Conservation (phyloP, 2,797 vertebrate genomes). For the Helostoma temminkii region DNA sequence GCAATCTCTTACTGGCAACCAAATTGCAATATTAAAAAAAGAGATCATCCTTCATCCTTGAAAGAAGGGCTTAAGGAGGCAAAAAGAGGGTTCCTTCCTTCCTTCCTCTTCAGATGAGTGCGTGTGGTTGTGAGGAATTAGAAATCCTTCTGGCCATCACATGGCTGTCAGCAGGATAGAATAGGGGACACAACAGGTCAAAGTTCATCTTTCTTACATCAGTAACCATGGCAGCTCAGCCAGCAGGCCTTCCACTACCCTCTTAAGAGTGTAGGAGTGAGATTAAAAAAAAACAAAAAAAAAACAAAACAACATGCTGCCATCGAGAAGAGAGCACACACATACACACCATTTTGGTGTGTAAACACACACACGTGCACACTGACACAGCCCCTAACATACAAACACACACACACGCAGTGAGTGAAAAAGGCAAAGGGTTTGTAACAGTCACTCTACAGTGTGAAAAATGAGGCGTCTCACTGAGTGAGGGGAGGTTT, state of each 20-base stretch:
- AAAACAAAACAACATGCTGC: constrained; percentile 79
- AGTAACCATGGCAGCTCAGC: constrained; percentile 82
- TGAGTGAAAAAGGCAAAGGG: constrained; percentile 91
- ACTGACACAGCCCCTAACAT: constrained; percentile 76
- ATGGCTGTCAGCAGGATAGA: constrained; percentile 90
- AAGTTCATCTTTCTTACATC: constrained; percentile 79
- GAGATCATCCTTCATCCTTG: constrained; percentile 85
- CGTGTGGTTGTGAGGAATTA: constrained; percentile 84
- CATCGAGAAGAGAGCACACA: constrained; percentile 74
- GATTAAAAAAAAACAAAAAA: constrained; percentile 70
- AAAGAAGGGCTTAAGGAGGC: constrained; percentile 82
- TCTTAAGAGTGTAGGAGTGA: constrained; percentile 80
- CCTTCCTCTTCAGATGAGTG: constrained; percentile 94
- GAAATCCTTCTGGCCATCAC: constrained; percentile 96
- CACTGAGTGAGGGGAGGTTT: constrained; percentile 94
- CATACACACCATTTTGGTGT: constrained; percentile 46
- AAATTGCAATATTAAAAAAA: constrained; percentile 92
- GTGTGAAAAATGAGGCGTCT: constrained; percentile 90
- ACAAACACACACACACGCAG: constrained; percentile 74
- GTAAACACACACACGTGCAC: constrained; percentile 56
- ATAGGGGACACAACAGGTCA: constrained; percentile 79
- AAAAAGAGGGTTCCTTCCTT: constrained; percentile 75
- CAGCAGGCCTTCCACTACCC: constrained; percentile 77
- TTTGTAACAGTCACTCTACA: constrained; percentile 99
- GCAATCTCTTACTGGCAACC: constrained; percentile 99